These are phyloP conservation scores for Mirza zaza DNA, from an alignment of 2,113 vertebrate species.

Conservation along the genomic window DNA sequence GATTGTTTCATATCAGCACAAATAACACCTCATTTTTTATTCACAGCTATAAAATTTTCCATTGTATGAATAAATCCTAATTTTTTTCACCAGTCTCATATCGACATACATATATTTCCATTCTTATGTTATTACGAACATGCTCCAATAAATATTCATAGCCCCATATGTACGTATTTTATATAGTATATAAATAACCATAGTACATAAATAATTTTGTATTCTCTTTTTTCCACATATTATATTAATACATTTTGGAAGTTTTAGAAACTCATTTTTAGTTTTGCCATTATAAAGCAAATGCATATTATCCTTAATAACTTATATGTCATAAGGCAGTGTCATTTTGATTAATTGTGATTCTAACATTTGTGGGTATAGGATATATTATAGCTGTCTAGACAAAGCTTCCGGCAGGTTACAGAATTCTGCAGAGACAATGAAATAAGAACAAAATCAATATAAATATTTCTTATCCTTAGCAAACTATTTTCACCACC, in stretches of 20 bases:
- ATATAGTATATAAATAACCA: not conserved
- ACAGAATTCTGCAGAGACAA: constrained; percentile 32
- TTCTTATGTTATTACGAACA: not conserved
- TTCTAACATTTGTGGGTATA: not conserved
- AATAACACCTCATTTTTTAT: not conserved
- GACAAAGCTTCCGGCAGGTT: constrained; percentile 2
- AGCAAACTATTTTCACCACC: not conserved
- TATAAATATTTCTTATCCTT: not conserved
- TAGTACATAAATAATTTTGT: not conserved
- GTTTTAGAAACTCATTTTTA: constrained; percentile 10
- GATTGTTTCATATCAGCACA: not conserved
- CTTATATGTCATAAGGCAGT: not conserved
- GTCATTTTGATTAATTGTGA: not conserved
- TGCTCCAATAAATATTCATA: not conserved
- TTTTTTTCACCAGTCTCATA: not conserved
- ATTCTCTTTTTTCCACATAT: not conserved
- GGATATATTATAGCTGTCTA: constrained; percentile 12
- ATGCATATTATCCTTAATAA: constrained; percentile 29
- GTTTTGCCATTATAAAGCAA: constrained; percentile 29
- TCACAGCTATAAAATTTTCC: not conserved
- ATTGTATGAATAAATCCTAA: not conserved
- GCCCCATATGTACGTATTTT: not conserved
- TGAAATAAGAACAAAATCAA: not conserved
- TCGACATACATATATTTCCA: not conserved
- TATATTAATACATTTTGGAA: not conserved